Evolutionary conservation across 2,113 vertebrate species (phyloP).

Genomic region (Astur gentilis): DNA sequence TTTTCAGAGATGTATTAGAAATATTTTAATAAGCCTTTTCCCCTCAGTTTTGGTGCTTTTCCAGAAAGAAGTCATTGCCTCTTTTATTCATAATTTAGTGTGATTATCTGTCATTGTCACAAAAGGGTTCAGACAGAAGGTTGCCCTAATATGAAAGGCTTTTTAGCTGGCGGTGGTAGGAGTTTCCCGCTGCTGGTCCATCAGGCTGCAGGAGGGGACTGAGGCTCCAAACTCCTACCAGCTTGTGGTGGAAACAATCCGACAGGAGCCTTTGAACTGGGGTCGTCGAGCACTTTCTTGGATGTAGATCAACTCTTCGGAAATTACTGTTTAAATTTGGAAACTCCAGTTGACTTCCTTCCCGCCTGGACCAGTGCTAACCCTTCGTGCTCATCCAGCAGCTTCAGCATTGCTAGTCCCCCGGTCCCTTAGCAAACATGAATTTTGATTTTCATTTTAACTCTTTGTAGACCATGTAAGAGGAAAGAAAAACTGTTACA

Average conservation of each 20-base stretch:
- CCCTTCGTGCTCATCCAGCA: accelerated
- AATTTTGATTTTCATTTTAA: not conserved
- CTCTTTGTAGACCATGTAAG: not conserved
- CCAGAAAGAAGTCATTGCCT: not conserved
- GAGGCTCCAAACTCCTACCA: not conserved
- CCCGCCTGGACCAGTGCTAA: not conserved
- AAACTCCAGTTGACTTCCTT: not conserved
- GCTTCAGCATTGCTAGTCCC: not conserved
- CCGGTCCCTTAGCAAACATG: accelerated
- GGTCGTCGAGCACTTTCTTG: not conserved
- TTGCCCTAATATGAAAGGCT: not conserved
- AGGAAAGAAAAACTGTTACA: not conserved
- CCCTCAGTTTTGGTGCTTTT: not conserved
- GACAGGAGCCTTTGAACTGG: not conserved
- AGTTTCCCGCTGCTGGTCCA: not conserved
- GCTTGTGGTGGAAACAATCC: accelerated
- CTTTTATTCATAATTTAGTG: not conserved
- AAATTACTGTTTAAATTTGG: not conserved
- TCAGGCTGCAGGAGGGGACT: not conserved
- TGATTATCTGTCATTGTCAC: not conserved
- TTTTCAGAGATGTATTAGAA: not conserved
- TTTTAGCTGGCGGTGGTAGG: not conserved
- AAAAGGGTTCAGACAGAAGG: not conserved
- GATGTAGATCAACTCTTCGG: not conserved
- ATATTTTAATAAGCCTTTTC: not conserved